phyloP scores from a whole-genome alignment of 2,888 invertebrate genomes.

The Athalia cordata region DNA sequence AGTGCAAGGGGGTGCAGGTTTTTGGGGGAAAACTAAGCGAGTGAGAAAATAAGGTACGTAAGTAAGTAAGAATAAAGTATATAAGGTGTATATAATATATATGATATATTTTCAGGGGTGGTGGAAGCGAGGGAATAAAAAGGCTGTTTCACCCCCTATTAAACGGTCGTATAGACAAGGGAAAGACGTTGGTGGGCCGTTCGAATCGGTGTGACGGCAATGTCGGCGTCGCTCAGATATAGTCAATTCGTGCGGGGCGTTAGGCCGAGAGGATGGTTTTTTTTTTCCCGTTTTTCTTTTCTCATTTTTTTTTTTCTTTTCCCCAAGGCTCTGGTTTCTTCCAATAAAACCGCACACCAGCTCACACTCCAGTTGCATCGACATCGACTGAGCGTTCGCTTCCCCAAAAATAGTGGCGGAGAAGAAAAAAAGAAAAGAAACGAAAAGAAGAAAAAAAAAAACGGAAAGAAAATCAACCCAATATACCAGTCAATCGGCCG shows the following conservation, averaged over 20 bases:
- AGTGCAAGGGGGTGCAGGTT: neutral
- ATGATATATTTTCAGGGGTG: slow-evolving; percentile 7
- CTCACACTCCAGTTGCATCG: neutral
- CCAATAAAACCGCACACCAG: slow-evolving; percentile 47
- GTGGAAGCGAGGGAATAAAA: slow-evolving; percentile 29
- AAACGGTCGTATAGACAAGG: slow-evolving; percentile 75
- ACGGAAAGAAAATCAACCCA: slow-evolving; percentile 41
- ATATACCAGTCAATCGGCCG: slow-evolving; percentile 51
- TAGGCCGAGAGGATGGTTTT: slow-evolving; percentile 21
- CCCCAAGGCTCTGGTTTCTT: slow-evolving; percentile 41
- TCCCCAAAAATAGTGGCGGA: slow-evolving; percentile 46
- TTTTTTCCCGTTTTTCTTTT: too few species aligned
- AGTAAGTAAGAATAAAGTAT: slow-evolving; percentile 55
- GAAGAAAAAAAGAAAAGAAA: slow-evolving; percentile 16
- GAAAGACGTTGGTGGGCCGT: slow-evolving; percentile 75
- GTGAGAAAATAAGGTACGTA: slow-evolving; percentile 54
- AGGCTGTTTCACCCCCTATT: slow-evolving; percentile 73
- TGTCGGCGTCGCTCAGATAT: neutral
- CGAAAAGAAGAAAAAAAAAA: neutral
- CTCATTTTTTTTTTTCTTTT: neutral
- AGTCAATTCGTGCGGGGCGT: slow-evolving; percentile 1
- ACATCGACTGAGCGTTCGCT: slow-evolving; percentile 45
- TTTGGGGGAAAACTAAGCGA: slow-evolving; percentile 46
- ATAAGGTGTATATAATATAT: slow-evolving; percentile 49
- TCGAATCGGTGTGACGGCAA: slow-evolving; percentile 18